These are phyloP conservation scores for Zapornia atra DNA, from an alignment of 2,113 vertebrate species.

Conservation along the genomic window DNA sequence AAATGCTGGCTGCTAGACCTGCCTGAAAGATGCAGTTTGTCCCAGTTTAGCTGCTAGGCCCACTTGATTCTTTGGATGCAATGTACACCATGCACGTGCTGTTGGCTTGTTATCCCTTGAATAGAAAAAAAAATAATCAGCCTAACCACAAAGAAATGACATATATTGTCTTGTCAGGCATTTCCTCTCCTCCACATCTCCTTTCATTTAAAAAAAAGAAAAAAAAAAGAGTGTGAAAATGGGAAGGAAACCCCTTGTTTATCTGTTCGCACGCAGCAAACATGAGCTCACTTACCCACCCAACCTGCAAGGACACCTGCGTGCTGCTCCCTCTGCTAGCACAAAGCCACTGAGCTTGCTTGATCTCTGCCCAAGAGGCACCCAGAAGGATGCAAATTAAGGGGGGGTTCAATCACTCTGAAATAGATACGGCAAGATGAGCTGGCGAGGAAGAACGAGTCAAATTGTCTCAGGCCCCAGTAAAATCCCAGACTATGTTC, in stretches of 20 bases:
- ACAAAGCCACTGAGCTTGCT: not conserved
- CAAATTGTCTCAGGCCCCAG: not conserved
- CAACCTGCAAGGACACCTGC: accelerated
- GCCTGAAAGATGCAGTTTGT: not conserved
- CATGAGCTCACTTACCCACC: not conserved
- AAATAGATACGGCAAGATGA: not conserved
- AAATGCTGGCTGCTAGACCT: not conserved
- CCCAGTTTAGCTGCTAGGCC: not conserved
- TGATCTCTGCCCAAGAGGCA: not conserved
- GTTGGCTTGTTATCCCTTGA: not conserved
- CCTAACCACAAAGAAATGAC: not conserved
- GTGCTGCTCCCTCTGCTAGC: not conserved
- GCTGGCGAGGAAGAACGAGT: not conserved
- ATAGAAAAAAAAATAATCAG: not conserved
- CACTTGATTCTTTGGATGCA: not conserved
- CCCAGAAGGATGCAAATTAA: not conserved
- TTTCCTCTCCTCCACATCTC: not conserved
- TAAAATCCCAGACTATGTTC: conserved; percentile 45
- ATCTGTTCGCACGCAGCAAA: not conserved
- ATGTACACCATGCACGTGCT: not conserved
- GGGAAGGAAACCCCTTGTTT: not conserved
- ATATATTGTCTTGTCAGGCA: not conserved
- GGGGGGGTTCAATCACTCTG: not conserved
- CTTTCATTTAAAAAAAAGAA: not conserved
- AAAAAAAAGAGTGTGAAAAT: not conserved